phyloP scores from a whole-genome alignment of 2,888 invertebrate species.

The Chymomyza amoena region DNA sequence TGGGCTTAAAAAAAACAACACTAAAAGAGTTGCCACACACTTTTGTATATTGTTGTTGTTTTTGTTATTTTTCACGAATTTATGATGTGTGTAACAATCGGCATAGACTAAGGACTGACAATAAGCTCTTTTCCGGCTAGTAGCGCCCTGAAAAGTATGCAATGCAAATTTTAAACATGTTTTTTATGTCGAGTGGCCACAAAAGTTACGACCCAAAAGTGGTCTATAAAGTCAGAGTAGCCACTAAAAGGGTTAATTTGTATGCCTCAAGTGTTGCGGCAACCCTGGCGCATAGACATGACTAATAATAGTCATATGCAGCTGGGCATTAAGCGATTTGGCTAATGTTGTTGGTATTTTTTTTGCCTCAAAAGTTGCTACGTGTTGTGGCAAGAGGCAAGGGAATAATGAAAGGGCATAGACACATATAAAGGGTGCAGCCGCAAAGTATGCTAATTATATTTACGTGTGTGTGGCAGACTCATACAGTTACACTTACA shows the following conservation, averaged over 20 bases:
- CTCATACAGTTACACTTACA: background rate
- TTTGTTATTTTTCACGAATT: constrained; percentile 36
- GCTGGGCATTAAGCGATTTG: background rate
- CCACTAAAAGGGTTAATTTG: background rate
- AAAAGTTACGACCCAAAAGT: constrained; percentile 42
- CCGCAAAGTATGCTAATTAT: constrained; percentile 19
- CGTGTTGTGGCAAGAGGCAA: background rate
- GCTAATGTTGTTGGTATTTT: background rate
- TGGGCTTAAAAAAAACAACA: constrained; percentile 45
- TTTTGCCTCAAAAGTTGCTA: background rate
- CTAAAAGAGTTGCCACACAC: constrained; percentile 20
- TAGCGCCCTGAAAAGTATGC: constrained; percentile 30
- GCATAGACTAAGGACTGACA: constrained; percentile 23
- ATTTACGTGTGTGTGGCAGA: constrained; percentile 6
- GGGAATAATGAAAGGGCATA: too few species aligned
- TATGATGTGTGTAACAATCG: constrained; percentile 72
- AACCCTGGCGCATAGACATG: background rate
- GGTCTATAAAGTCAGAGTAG: background rate
- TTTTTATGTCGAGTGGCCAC: constrained; percentile 51
- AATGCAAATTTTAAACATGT: constrained; percentile 59
- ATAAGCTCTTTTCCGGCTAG: background rate
- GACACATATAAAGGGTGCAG: background rate
- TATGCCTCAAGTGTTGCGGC: background rate
- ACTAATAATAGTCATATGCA: background rate
- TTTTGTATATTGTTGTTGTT: constrained; percentile 4